A percentile compares a stretch with the other conserved stretches of the same genome.
Conservation (phyloP, 2,797 vertebrate genomes). For the Setipinna tenuifilis region DNA sequence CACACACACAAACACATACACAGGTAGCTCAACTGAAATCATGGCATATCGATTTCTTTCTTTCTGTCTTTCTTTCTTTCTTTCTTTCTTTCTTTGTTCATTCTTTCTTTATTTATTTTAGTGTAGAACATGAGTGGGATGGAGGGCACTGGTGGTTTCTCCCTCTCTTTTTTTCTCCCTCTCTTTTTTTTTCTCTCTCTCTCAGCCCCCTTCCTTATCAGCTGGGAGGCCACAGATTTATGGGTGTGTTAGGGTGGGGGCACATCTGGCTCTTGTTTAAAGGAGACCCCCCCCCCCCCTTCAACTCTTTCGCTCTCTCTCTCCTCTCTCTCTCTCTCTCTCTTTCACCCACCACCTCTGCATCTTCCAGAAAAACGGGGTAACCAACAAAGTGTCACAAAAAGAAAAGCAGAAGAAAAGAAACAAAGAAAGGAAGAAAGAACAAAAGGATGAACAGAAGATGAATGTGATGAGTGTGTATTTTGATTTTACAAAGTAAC, state of each 20-base stretch:
- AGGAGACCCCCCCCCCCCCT: slow-evolving; percentile 59
- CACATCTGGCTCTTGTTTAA: slow-evolving; percentile 84
- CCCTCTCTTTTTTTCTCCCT: background rate
- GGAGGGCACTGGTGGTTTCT: background rate
- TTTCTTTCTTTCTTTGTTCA: slow-evolving; percentile 43
- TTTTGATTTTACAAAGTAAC: background rate
- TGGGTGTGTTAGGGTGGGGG: slow-evolving; percentile 66
- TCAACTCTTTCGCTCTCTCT: no score
- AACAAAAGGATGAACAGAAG: background rate
- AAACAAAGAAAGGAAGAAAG: background rate
- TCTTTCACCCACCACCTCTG: no score
- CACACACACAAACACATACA: no score
- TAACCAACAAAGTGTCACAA: no score
- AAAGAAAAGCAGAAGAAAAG: background rate
- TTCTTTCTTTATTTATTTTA: slow-evolving; percentile 66
- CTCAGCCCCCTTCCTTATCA: background rate
- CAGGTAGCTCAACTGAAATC: no score
- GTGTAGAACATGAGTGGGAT: background rate
- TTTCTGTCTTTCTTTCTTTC: background rate
- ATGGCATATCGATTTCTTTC: slow-evolving; percentile 16
- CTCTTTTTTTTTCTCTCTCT: background rate
- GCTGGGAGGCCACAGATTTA: background rate
- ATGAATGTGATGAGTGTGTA: background rate
- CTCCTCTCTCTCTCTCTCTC: no score
- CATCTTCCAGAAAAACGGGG: no score